Evolutionary conservation across 2,888 invertebrate species (phyloP).

Genomic region (Eristalis tenax): DNA sequence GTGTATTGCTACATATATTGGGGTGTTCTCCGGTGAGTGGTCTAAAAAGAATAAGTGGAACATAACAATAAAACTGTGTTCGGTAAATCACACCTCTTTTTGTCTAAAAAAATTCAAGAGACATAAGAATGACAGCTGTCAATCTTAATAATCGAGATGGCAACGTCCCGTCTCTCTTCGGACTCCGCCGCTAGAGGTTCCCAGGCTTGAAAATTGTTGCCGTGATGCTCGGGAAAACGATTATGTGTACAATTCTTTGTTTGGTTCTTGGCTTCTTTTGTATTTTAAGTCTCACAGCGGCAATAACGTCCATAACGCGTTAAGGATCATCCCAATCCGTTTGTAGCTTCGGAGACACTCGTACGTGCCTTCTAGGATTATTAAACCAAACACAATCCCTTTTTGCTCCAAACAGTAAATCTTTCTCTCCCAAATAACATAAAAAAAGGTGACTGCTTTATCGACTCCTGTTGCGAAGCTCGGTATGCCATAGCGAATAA

Average conservation of each 20-base stretch:
- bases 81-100: too few species aligned
- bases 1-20: background rate
- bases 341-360: background rate
- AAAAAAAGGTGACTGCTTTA: constrained; percentile 7
- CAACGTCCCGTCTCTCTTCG: background rate
- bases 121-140: too few species aligned
- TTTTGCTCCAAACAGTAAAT: too few species aligned
- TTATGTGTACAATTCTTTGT: constrained; percentile 14
- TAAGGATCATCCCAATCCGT: background rate
- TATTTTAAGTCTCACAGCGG: too few species aligned
- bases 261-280: background rate
- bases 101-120: too few species aligned
- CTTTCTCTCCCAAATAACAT: constrained; percentile 7
- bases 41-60: too few species aligned
- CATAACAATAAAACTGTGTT: too few species aligned
- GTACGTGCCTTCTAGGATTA: too few species aligned
- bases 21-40: too few species aligned
- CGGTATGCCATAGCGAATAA: constrained; percentile 7
- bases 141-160: background rate
- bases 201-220: background rate
- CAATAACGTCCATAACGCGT: background rate
- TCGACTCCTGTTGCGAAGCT: constrained; percentile 1
- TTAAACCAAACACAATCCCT: too few species aligned
- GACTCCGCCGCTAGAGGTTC: background rate
- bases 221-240: constrained; percentile 8